These are phyloP conservation scores for Rattus rattus DNA, from an alignment of 2,113 vertebrate genomes.

Conservation along the genomic window DNA sequence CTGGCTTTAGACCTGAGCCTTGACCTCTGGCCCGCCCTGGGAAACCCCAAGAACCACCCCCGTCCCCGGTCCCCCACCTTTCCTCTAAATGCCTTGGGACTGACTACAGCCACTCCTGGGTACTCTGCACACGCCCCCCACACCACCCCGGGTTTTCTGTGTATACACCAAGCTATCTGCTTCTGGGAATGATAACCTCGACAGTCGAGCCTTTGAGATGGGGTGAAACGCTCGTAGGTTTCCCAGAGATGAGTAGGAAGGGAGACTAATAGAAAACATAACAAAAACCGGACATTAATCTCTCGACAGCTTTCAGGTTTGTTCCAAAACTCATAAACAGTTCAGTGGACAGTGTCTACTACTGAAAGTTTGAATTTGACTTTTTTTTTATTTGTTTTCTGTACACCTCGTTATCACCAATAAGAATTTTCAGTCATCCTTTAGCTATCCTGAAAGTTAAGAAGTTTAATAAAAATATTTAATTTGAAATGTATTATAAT, in stretches of 20 bases:
- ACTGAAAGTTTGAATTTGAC: neutral
- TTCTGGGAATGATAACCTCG: neutral
- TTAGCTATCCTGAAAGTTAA: neutral
- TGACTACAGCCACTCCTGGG: fast-evolving
- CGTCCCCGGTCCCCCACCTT: fast-evolving
- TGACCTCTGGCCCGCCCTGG: neutral
- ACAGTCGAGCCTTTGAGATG: neutral
- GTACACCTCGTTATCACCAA: neutral
- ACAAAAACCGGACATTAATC: neutral
- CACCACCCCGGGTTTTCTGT: too few species aligned
- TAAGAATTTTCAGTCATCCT: neutral
- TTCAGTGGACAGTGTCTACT: neutral
- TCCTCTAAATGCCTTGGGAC: neutral
- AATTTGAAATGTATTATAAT: neutral
- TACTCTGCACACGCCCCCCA: neutral
- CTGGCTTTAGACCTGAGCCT: neutral
- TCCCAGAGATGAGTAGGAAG: neutral
- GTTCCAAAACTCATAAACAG: neutral
- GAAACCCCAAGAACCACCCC: neutral
- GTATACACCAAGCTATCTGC: neutral
- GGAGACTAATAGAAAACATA: neutral
- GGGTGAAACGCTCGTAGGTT: neutral
- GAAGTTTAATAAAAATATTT: neutral
- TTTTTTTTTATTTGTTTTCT: neutral
- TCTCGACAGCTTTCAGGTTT: neutral